phyloP scores from a whole-genome alignment of 2,888 invertebrate genomes.

The Agonum fuliginosum region DNA sequence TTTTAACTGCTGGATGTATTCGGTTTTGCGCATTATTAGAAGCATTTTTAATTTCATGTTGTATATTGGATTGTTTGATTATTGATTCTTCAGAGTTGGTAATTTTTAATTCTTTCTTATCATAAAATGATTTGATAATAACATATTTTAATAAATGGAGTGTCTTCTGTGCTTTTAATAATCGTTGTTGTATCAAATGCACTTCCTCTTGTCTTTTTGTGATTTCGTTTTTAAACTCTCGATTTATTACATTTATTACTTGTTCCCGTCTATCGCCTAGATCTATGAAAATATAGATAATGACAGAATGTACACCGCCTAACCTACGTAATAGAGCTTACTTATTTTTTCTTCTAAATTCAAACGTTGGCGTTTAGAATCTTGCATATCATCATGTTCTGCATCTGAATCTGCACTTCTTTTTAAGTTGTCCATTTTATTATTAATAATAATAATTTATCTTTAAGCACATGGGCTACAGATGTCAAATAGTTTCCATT shows the following conservation, averaged over 20 bases:
- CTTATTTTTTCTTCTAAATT: conserved; percentile 66
- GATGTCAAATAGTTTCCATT: conserved; percentile 12
- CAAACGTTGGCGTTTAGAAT: conserved; percentile 66
- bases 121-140: conserved; percentile 78
- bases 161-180: conserved; percentile 76
- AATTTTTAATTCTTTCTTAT: conserved; percentile 74
- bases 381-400: conserved; percentile 67
- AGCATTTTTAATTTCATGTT: conserved; percentile 7
- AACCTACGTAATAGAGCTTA: conserved; percentile 61
- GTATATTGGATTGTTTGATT: conserved; percentile 55
- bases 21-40: conserved; percentile 70
- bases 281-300: conserved; percentile 60
- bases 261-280: conserved; percentile 73
- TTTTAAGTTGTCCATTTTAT: conserved; percentile 56
- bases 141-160: conserved; percentile 78
- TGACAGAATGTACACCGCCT: too few species aligned
- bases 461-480: conserved; percentile 14
- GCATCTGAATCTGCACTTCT: conserved; percentile 66
- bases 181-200: conserved; percentile 80
- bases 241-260: conserved; percentile 79
- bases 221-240: conserved; percentile 84
- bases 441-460: neutral
- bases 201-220: conserved; percentile 82
- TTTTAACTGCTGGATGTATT: conserved; percentile 86
- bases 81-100: conserved; percentile 70